A percentile compares a stretch with the other conserved stretches of the same genome.
Evolutionary conservation across 2,888 invertebrate species (phyloP).

Genomic region (Charanyca ferruginea): DNA sequence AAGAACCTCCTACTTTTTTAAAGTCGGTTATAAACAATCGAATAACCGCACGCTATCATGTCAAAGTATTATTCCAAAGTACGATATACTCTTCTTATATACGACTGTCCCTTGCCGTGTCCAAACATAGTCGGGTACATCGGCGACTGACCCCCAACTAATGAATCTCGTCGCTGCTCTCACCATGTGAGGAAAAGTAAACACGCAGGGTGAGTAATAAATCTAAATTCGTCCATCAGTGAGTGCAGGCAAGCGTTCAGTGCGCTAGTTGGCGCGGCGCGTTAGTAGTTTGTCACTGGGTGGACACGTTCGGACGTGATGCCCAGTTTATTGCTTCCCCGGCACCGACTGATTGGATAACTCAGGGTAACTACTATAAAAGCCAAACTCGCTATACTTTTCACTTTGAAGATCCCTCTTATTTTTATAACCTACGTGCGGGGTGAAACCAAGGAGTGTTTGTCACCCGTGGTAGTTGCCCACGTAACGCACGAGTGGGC

Average conservation of each 20-base stretch:
- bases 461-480: conserved; percentile 42
- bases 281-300: conserved; percentile 74
- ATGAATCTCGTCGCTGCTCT: conserved; percentile 67
- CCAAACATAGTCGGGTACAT: conserved; percentile 48
- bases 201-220: conserved; percentile 74
- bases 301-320: conserved; percentile 82
- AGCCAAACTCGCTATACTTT: conserved; percentile 69
- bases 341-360: conserved; percentile 81
- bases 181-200: conserved; percentile 72
- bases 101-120: conserved; percentile 16
- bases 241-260: conserved; percentile 73
- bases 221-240: conserved; percentile 81
- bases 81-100: conserved; percentile 9
- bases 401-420: conserved; percentile 55
- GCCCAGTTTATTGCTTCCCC: conserved; percentile 82
- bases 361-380: conserved; percentile 71
- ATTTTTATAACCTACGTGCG: conserved; percentile 53
- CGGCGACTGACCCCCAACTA: conserved; percentile 58
- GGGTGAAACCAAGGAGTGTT: conserved; percentile 44
- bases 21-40: conserved; percentile 2
- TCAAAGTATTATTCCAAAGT: conserved; percentile 27
- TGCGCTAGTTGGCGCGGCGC: conserved; percentile 62
- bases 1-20: not conserved
- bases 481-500: conserved; percentile 59
- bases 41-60: not conserved